Percentiles rank a stretch among this genome's conserved stretches.
Evolutionary conservation across 2,888 invertebrate genomes (phyloP).

Genomic region (Melieria crassipennis): DNA sequence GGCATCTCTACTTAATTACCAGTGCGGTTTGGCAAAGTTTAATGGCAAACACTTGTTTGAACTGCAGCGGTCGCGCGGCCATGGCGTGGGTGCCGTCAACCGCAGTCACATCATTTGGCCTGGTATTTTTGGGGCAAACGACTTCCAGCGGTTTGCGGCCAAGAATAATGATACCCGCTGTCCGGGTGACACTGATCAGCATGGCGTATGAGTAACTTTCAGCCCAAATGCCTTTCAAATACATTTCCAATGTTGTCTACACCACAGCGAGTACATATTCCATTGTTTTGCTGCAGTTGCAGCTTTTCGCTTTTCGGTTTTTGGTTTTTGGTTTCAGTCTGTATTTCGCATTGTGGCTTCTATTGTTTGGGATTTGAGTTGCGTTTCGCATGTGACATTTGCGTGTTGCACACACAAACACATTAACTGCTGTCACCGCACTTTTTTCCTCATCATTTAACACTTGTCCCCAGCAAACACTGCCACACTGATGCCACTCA

Average conservation of each 20-base stretch:
- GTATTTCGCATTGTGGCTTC: not conserved
- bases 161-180: constrained; percentile 13
- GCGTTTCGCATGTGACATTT: not conserved
- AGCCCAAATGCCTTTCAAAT: not conserved
- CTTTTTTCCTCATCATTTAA: constrained; percentile 30
- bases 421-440: constrained; percentile 18
- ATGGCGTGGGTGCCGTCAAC: no score
- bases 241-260: constrained; percentile 20
- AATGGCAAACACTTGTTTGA: constrained; percentile 33
- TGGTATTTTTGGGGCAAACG: not conserved
- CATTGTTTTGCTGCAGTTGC: not conserved
- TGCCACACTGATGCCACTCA: not conserved
- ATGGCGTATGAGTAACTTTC: constrained; percentile 20
- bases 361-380: not conserved
- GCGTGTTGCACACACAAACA: not conserved
- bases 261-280: constrained; percentile 18
- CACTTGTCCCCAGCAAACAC: constrained; percentile 17
- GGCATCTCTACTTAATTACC: constrained; percentile 23
- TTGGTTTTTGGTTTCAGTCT: not conserved
- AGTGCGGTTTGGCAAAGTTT: constrained; percentile 28
- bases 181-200: not conserved
- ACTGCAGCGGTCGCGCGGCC: not conserved
- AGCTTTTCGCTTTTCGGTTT: not conserved
- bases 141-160: constrained; percentile 19
- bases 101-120: no score